Conservation (phyloP, 2,113 vertebrate genomes). For the Triplophysa tibetana region DNA sequence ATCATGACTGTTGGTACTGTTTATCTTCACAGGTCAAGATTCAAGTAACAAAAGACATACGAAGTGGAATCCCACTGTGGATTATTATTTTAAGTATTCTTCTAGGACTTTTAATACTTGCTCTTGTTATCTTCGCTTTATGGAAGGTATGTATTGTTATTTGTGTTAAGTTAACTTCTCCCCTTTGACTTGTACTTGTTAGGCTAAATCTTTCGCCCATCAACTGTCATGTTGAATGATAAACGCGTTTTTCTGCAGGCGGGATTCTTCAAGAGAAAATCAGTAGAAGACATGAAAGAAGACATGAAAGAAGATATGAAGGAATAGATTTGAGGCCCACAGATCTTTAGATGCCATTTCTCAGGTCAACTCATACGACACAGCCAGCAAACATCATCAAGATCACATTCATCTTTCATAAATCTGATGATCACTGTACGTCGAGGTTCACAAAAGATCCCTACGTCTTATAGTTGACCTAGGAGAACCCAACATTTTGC, state of each 20-base stretch:
- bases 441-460: not conserved
- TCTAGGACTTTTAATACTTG: conserved; percentile 87
- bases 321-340: conserved; percentile 46
- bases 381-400: not conserved
- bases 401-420: conserved; percentile 5
- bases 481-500: not conserved
- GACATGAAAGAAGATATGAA: conserved; percentile 72
- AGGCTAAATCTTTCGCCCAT: no score
- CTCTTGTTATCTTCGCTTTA: conserved; percentile 88
- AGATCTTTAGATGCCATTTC: conserved; percentile 23
- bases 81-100: conserved; percentile 92
- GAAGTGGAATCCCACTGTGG: conserved; percentile 86
- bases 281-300: conserved; percentile 71
- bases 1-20: not conserved
- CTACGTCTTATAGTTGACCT: not conserved
- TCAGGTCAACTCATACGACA: conserved; percentile 35
- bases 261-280: conserved; percentile 80
- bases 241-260: conserved; percentile 61
- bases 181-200: not conserved
- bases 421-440: not conserved
- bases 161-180: not conserved
- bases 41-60: conserved; percentile 85
- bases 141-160: conserved; percentile 85
- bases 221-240: not conserved
- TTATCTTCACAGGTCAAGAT: conserved; percentile 77